phyloP scores from a whole-genome alignment of 2,888 invertebrate species.

The Apamea epomidion region DNA sequence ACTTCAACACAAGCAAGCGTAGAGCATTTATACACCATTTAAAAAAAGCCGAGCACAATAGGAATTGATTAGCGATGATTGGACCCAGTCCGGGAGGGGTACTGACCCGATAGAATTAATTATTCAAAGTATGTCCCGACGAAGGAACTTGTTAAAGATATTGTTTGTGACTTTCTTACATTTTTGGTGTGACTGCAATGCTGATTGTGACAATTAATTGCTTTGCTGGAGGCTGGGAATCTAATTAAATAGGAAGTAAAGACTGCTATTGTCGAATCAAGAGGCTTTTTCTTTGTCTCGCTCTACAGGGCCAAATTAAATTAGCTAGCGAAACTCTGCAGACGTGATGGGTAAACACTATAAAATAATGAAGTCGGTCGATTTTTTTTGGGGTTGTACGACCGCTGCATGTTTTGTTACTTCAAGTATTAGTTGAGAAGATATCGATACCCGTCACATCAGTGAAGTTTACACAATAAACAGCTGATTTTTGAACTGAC shows the following conservation, averaged over 20 bases:
- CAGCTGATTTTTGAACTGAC: too few species aligned
- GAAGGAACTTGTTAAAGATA: conserved; percentile 77
- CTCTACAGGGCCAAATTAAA: neutral
- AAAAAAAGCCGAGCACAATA: conserved; percentile 82
- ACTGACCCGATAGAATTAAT: conserved; percentile 87
- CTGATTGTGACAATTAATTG: conserved; percentile 38
- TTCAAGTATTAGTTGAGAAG: too few species aligned
- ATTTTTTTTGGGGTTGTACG: too few species aligned
- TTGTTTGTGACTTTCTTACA: conserved; percentile 73
- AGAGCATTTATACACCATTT: conserved; percentile 70
- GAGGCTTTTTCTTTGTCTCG: neutral
- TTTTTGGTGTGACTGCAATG: conserved; percentile 53
- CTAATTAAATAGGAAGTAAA: neutral
- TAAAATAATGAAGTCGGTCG: too few species aligned
- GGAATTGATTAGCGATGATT: conserved; percentile 86
- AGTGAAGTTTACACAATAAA: too few species aligned
- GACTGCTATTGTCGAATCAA: conserved; percentile 7
- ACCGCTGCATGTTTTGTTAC: too few species aligned
- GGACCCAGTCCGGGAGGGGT: conserved; percentile 67
- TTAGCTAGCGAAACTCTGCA: too few species aligned
- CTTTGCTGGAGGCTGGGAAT: conserved; percentile 19
- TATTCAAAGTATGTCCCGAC: conserved; percentile 86
- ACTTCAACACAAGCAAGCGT: conserved; percentile 59
- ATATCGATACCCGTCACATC: too few species aligned
- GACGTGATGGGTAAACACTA: too few species aligned